Evolutionary conservation across 2,888 invertebrate genomes (phyloP).

Genomic region (Podotricha telesiphe): DNA sequence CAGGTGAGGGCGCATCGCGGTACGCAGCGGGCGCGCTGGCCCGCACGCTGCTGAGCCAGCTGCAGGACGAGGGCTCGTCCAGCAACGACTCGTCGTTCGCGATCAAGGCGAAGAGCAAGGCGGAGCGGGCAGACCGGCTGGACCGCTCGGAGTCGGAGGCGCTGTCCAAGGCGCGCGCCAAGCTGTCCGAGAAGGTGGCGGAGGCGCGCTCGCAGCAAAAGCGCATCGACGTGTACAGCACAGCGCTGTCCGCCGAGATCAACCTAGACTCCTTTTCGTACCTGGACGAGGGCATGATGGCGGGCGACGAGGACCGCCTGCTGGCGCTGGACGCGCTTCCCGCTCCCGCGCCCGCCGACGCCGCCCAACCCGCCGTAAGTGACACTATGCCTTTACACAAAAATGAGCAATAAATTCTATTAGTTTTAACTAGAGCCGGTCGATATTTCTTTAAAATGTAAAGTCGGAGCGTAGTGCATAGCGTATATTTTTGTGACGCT

Average conservation of each 20-base stretch:
- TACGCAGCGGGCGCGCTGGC: conserved; percentile 8
- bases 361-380: conserved; percentile 63
- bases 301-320: conserved; percentile 61
- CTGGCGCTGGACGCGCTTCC: conserved; percentile 24
- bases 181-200: conserved; percentile 73
- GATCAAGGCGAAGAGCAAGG: conserved; percentile 64
- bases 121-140: conserved; percentile 50
- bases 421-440: conserved; percentile 44
- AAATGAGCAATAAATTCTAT: conserved; percentile 65
- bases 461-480: conserved; percentile 33
- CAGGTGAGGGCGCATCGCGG: neutral
- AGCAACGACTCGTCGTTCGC: conserved; percentile 81
- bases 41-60: conserved; percentile 60
- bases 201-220: conserved; percentile 72
- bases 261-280: conserved; percentile 82
- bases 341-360: conserved; percentile 50
- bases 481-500: conserved; percentile 6
- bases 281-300: conserved; percentile 77
- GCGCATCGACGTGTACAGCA: conserved; percentile 81
- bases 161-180: conserved; percentile 72
- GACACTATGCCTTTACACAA: conserved; percentile 69
- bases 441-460: conserved; percentile 56
- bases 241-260: conserved; percentile 80
- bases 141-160: conserved; percentile 71
- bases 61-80: conserved; percentile 81